Base-by-base conservation (phyloP, 1,140 invertebrate species). In the Papilio xuthus region DNA sequence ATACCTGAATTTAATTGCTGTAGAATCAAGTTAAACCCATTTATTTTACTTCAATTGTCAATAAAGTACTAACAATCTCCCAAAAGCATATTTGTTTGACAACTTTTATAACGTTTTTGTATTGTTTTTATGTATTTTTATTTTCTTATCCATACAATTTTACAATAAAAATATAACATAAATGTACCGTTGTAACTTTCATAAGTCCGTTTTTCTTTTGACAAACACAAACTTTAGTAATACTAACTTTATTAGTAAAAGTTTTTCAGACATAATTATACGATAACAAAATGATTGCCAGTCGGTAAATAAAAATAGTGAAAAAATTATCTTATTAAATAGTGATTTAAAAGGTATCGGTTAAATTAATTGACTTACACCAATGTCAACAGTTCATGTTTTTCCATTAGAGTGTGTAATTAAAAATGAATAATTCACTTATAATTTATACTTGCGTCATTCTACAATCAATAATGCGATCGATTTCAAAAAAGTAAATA, bases 351-450 rank as follows among this genome's bases (percentile, higher is more conserved):
- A 72, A 71, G 70, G 9, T 41, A 72, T 28, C 26, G 70, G 26
- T 42, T n/a, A 23, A 13, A 23, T 72, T 47, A 47, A 23, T 15
- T 72, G 32, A 47, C 47, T 47, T 23, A 15, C 42, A 26, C 70
- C 20, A 47, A 26, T 72, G 70, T 47, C 42, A 72, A 71, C 41
- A 23, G n/a, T 23, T 13, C n/a, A 42, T 72, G 50, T 74, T 56
- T 74, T 56, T 56, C 1, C 72, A n/a, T 23, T 74, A 37, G 1
- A 28, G 4, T 53, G 23, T 26, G 47, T 32, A 28, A 74, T 73
- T 74, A 74, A 74, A 28, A 53, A 20, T 74, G 47, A 74, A 74
- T 53, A 74, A 74, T 47, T 56, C 47, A 47, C 42, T 23, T 32
- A 26, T 42, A 42, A 37, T 67, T 67, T 28, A 69, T 32, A 28